Evolutionary conservation across 2,113 vertebrate genomes (phyloP).

Genomic region (Colistium nudipinnis): DNA sequence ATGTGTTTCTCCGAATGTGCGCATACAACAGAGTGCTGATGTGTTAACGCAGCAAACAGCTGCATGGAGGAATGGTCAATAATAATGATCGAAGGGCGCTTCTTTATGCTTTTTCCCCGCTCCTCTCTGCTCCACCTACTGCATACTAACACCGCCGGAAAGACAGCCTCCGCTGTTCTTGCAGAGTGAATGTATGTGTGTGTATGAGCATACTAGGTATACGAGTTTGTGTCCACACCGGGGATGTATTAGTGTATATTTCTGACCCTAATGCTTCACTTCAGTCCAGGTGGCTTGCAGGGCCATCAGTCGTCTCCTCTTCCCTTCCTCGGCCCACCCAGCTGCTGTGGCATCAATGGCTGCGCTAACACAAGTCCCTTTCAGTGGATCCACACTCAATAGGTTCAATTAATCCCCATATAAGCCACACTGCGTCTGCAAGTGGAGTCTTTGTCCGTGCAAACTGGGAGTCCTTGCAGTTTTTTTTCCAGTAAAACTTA

Average conservation of each 20-base stretch:
- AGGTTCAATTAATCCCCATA: conserved; percentile 67
- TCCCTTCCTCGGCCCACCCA: conserved; percentile 55
- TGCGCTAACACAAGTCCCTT: conserved; percentile 66
- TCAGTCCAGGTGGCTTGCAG: conserved; percentile 62
- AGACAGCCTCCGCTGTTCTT: conserved; percentile 58
- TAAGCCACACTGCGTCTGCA: conserved; percentile 52
- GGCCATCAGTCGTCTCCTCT: conserved; percentile 44
- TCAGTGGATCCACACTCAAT: conserved; percentile 67
- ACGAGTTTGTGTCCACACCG: conserved; percentile 53
- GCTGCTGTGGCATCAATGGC: conserved; percentile 71
- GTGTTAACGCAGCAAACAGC: conserved; percentile 59
- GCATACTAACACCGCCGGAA: conserved; percentile 74
- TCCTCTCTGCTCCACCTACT: conserved; percentile 67
- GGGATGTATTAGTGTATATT: conserved; percentile 52
- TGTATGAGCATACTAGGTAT: neutral
- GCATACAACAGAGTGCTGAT: conserved; percentile 37
- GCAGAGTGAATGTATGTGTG: conserved; percentile 10
- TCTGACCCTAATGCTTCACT: conserved; percentile 54
- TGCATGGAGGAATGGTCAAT: conserved; percentile 71
- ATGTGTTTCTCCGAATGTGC: conserved; percentile 14
- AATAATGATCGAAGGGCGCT: conserved; percentile 73
- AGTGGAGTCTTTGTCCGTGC: conserved; percentile 59
- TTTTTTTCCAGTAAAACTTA: conserved; percentile 36
- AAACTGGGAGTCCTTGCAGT: conserved; percentile 28
- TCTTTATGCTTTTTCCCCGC: conserved; percentile 59